These are phyloP conservation scores for Coracopsis vasa DNA, from an alignment of 2,113 vertebrate species.

Conservation along the genomic window DNA sequence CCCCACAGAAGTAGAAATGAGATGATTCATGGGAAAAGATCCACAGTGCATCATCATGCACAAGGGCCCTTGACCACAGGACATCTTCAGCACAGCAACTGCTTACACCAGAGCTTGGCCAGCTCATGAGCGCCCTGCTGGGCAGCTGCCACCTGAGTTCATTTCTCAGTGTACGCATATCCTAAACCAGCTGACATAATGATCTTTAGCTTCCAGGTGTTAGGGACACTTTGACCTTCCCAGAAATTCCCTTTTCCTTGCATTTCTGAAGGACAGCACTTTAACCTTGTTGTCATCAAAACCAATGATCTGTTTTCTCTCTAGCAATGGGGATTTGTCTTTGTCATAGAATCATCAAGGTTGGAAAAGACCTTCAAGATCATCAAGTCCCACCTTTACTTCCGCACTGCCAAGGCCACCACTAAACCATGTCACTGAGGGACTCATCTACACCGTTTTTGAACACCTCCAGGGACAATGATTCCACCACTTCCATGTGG, in stretches of 20 bases:
- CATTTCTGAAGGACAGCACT: not conserved
- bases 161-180: not conserved
- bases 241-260: not conserved
- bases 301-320: not conserved
- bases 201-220: not conserved
- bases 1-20: not conserved
- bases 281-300: not conserved
- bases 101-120: not conserved
- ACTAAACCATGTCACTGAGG: not conserved
- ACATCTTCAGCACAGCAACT: accelerated
- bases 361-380: not conserved
- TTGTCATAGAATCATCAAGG: not conserved
- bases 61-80: not conserved
- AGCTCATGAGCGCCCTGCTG: not conserved
- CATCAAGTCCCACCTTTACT: not conserved
- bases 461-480: not conserved
- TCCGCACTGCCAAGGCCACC: not conserved
- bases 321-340: not conserved
- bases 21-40: not conserved
- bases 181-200: not conserved
- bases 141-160: not conserved
- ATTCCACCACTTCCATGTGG: not conserved
- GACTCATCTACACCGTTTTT: not conserved
- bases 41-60: not conserved
- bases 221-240: not conserved